Conservation (phyloP, 2,797 vertebrate genomes). For the Pygocentrus nattereri region DNA sequence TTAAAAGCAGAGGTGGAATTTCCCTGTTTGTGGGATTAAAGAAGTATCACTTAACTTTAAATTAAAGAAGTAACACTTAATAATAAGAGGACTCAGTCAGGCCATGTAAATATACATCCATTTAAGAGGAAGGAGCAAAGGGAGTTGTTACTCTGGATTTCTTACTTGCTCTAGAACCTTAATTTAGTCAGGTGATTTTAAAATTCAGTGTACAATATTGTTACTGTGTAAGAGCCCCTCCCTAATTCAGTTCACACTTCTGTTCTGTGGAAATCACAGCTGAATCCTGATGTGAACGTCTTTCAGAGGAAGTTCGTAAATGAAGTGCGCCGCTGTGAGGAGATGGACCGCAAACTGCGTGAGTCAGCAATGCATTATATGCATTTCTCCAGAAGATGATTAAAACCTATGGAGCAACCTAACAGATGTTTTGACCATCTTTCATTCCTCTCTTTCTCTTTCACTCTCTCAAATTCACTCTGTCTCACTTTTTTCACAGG, state of each 20-base stretch:
- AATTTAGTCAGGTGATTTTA: too few species aligned
- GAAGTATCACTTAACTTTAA: too few species aligned
- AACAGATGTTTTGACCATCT: neutral
- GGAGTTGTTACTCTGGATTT: too few species aligned
- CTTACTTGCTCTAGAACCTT: too few species aligned
- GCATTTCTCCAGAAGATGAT: neutral
- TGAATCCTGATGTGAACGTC: slow-evolving; percentile 97
- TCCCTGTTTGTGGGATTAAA: too few species aligned
- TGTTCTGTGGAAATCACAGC: slow-evolving; percentile 69
- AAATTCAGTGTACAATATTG: neutral
- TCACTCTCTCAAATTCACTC: neutral
- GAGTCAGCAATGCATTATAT: slow-evolving; percentile 60
- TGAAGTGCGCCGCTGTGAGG: slow-evolving; percentile 95
- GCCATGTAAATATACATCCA: too few species aligned
- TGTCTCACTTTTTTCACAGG: slow-evolving; percentile 74
- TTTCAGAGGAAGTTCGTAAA: slow-evolving; percentile 99
- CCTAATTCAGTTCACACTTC: neutral
- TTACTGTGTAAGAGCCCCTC: neutral
- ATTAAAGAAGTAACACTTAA: too few species aligned
- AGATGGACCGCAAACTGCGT: slow-evolving; percentile 98
- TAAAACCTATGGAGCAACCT: neutral
- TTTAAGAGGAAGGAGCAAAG: too few species aligned
- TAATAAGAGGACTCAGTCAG: too few species aligned
- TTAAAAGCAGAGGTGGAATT: too few species aligned
- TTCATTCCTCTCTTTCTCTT: neutral